A percentile compares a stretch with the other conserved stretches of the same genome.
These are phyloP conservation scores for Thamnophis sirtalis DNA, from an alignment of 2,113 vertebrate genomes.

Conservation along the genomic window DNA sequence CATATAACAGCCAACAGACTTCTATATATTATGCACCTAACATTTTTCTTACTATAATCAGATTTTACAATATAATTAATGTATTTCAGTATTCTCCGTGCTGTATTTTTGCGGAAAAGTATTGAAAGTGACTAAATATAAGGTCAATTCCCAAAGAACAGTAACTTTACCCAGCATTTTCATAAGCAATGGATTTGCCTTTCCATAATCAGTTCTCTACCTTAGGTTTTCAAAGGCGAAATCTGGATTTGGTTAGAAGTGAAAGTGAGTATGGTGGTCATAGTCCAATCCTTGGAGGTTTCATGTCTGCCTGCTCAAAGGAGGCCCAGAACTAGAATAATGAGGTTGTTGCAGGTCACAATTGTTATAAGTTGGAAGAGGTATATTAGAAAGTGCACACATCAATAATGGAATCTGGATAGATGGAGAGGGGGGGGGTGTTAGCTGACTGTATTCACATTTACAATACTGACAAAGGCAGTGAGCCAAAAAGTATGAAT, in stretches of 20 bases:
- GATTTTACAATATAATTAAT: slow-evolving; percentile 41
- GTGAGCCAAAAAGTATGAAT: slow-evolving; percentile 30
- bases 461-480: background rate
- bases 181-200: slow-evolving; percentile 51
- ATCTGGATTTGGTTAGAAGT: slow-evolving; percentile 62
- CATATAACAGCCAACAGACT: slow-evolving; percentile 38
- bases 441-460: slow-evolving; percentile 41
- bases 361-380: slow-evolving; percentile 25
- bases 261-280: slow-evolving; percentile 46
- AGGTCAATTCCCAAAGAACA: slow-evolving; percentile 44
- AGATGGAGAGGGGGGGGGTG: background rate
- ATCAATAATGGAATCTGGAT: slow-evolving; percentile 34
- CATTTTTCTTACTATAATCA: slow-evolving; percentile 44
- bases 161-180: slow-evolving; percentile 45
- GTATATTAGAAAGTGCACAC: slow-evolving; percentile 27
- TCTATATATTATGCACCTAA: slow-evolving; percentile 38
- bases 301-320: slow-evolving; percentile 38
- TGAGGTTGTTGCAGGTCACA: slow-evolving; percentile 40
- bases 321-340: slow-evolving; percentile 31
- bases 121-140: slow-evolving; percentile 43
- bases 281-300: slow-evolving; percentile 31
- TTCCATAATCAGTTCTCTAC: slow-evolving; percentile 43
- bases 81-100: slow-evolving; percentile 41
- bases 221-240: slow-evolving; percentile 40
- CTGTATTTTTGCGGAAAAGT: slow-evolving; percentile 33